Base-by-base conservation (phyloP, 2,113 vertebrate species). In the Solea senegalensis region DNA sequence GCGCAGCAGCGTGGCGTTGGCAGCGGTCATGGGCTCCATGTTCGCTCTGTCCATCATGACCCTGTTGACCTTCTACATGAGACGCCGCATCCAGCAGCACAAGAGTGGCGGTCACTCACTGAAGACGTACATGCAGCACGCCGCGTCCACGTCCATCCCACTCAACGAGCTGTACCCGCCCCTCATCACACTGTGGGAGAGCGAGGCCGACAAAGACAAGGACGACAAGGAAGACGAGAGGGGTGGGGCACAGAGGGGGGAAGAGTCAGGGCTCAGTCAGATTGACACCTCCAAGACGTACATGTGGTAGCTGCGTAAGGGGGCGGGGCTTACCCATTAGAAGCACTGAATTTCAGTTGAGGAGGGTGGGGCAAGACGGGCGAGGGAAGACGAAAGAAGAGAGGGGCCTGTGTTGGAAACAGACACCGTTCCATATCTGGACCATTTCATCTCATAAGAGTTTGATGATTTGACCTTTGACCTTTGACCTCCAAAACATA, bases 101-200 rank as follows among this genome's bases (percentile, higher is more conserved):
- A 92, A 94, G 70, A 90, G 91, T 16, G 94, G 93, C 40, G 91
- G 92, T 41, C 93, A 93, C 77, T 94, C 94, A 0, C 88, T 95
- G 69, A 95, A 95, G 87, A 93, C 89, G 50, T 95, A 95, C 81
- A 92, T 95, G 86, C 94, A 95, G 75, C 93, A 94, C n/a, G 90
- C 93, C 14, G 88, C 93, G 0, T 90, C 94, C 14, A 88, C 93
- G 0, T 90, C 94, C 76, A 95, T 95, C 80, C 92, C 93, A 0
- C 89, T 95, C 13, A 93, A 93, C 8, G 94, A 95, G 76, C 90
- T 95, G 57, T 95, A 95, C 79, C 94, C 94, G 0, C 95, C 95
- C 0, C 93, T 94, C 67, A 95, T 95, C 90, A 95, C 92, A 48
- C 88, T 95, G 65, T 94, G 94, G 94, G 94, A 95, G 67, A 92